Conservation (phyloP, 2,797 vertebrate genomes). For the Onychomys leucogaster region DNA sequence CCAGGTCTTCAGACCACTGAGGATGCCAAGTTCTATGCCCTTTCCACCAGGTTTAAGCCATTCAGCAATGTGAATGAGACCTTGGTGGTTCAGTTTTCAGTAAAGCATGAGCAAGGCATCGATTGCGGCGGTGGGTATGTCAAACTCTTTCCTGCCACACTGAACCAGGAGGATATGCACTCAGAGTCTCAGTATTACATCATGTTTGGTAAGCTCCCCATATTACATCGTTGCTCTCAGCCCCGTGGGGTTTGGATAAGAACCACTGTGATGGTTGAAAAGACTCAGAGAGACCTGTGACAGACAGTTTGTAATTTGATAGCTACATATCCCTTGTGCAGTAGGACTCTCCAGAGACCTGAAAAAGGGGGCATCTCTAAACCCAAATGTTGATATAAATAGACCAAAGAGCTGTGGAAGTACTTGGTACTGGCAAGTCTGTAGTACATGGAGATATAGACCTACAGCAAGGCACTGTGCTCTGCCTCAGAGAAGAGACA, state of each 20-base stretch:
- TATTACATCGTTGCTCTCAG: background rate
- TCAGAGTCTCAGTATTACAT: constrained; percentile 92
- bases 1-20: constrained; percentile 91
- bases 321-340: background rate
- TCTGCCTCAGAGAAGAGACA: background rate
- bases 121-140: constrained; percentile 92
- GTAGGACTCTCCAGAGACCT: constrained; percentile 36
- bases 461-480: background rate
- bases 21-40: constrained; percentile 90
- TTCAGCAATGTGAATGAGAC: constrained; percentile 91
- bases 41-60: constrained; percentile 90
- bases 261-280: background rate
- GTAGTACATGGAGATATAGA: background rate
- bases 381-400: constrained; percentile 38
- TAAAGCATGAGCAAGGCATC: constrained; percentile 92
- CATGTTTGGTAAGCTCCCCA: constrained; percentile 89
- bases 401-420: background rate
- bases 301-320: constrained; percentile 5
- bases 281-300: background rate
- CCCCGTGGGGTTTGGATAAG: background rate
- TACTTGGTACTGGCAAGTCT: background rate
- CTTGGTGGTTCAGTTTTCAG: constrained; percentile 90
- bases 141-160: constrained; percentile 91
- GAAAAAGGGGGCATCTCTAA: constrained; percentile 30
- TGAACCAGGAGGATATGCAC: constrained; percentile 91